phyloP scores from a whole-genome alignment of 1,140 invertebrate species.

The Eriosoma lanigerum region DNA sequence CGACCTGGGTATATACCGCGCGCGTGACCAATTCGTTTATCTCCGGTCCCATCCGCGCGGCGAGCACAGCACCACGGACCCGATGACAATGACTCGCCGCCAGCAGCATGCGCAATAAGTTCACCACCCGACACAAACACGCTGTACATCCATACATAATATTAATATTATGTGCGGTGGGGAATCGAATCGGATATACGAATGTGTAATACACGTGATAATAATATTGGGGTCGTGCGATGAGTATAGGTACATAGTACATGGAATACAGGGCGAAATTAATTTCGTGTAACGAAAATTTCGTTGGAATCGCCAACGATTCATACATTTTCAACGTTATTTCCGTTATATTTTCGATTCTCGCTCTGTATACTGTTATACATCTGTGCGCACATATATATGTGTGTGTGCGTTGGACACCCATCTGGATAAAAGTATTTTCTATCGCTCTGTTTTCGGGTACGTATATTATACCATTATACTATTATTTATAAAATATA shows the following conservation, averaged over 20 bases:
- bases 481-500: neutral
- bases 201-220: too few species aligned
- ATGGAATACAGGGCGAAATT: too few species aligned
- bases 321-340: too few species aligned
- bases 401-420: slow-evolving; percentile 9
- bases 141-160: too few species aligned
- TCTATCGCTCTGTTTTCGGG: neutral
- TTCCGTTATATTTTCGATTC: too few species aligned
- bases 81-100: slow-evolving; percentile 30
- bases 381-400: neutral
- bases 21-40: slow-evolving; percentile 47
- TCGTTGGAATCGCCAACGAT: too few species aligned
- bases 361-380: neutral
- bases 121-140: slow-evolving; percentile 15
- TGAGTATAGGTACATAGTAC: too few species aligned
- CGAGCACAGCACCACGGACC: neutral
- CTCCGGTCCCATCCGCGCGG: slow-evolving; percentile 43
- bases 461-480: neutral
- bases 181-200: neutral
- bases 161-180: slow-evolving; percentile 19
- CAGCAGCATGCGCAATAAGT: slow-evolving; percentile 34
- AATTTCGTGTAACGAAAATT: too few species aligned
- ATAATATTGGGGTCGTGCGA: neutral
- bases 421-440: slow-evolving; percentile 31
- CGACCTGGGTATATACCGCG: slow-evolving; percentile 3